Evolutionary conservation across 2,888 invertebrate genomes (phyloP), one percentile per base, ranked within the genome.

Genomic region (Antitype chi): DNA sequence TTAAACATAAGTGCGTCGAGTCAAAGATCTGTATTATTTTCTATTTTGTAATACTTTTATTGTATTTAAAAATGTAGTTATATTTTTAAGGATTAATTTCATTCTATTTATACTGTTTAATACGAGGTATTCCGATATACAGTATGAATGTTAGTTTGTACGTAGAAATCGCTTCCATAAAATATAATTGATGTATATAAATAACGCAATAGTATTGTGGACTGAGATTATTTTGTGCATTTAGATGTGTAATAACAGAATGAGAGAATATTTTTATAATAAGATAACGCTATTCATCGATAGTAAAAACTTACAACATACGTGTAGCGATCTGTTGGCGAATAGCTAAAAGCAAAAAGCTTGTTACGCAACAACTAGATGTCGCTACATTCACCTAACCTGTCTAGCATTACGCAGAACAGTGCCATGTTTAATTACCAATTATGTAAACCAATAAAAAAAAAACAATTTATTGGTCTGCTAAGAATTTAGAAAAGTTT

Each of bases 11-110:
- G 96, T 92, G 94, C 94, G 94, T 95, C 94, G 94, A 96, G 96
- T 96, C 96, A 96, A 96, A 96, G 96, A 96, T 96, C 96, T 96
- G 96, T 96, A 96, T 96, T 96, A 96, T 96, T 96, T 96, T 95
- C 92, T 96, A 96, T 96, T 95, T 96, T 96, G 94, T 96, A 96
- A 94, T 95, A 95, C 94, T 94, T 96, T 95, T 95, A 95, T 92
- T 94, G 92, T 95, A 95, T 96, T 95, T 94, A 94, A 88, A 93
- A 92, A 90, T 87, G 90, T 94, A 93, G 91, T 87, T 91, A 90
- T 91, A 91, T 82, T 86, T 84, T 85, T 95, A 95, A 94, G 94
- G 88, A 92, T 93, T 93, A 90, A 92, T 89, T 87, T 89, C 87
- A 84, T 85, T 86, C 49, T 88, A 96, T 96, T 94, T 95, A 95